Evolutionary conservation across 2,888 invertebrate species (phyloP), one percentile per base, ranked within the genome.

Genomic region (Ecdyonurus torrentis): DNA sequence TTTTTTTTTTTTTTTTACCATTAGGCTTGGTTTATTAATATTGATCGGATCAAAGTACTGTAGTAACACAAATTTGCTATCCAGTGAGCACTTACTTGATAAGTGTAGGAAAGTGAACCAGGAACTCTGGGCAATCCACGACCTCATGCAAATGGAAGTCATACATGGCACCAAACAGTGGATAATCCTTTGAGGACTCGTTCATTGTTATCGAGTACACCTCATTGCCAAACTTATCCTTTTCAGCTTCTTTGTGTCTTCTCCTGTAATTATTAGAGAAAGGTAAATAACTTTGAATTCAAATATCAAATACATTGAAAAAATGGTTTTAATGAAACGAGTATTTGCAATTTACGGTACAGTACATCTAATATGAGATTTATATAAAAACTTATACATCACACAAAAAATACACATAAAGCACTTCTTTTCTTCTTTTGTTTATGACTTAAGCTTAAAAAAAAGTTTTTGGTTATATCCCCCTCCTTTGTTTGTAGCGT

Each of bases 111-210:
- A 97, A 92, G 76, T 98, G 87, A 19, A 98, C 95, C 64, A 99
- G 79, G 78, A 97, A 99, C 74, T 99, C 99, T 1, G 99, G 99
- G 74, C 99, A 99, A 74, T 99, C 87, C 1, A 99, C 98, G 5
- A 95, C 95, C 52, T 91, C 96, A 72, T 98, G 94, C 68, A 99
- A 78, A 71, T 90, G 86, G 74, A 99, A 99, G 75, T 94, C 86
- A 78, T 98, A 98, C 73, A 92, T 91, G 22, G 89, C 94, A 53
- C 98, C 98, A 79, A 99, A 99, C 22, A 98, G 75, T 0, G 94
- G 91, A 69, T 71, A 70, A 1, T 84, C 84, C 15, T 83, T 81
- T 60, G 19, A 20, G 7, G 55, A 55, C 55, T 55, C 55, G 5
- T 55, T 7, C 55, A 55, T 55, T 7, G 55, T 18, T 7, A 55